A percentile compares a stretch with the other conserved stretches of the same genome.
phyloP scores from a whole-genome alignment of 2,797 vertebrate species.

The Amniataba percoides region DNA sequence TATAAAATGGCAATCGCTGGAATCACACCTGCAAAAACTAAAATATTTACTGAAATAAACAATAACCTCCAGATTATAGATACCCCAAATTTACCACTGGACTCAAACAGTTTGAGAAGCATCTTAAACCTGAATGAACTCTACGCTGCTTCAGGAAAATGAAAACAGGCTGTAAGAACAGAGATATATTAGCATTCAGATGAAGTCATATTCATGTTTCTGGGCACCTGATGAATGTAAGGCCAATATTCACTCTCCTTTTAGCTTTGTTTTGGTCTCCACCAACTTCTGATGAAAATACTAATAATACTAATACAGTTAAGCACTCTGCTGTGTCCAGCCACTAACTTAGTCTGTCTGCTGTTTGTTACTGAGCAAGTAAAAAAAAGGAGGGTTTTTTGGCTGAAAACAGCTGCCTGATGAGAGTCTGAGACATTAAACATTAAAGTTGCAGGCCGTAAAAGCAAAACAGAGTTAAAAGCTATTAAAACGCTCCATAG shows the following conservation, averaged over 20 bases:
- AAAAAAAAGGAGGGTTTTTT: neutral
- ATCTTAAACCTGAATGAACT: neutral
- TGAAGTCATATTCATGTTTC: neutral
- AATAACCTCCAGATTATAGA: neutral
- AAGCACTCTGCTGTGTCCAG: neutral
- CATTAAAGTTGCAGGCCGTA: neutral
- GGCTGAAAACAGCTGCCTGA: neutral
- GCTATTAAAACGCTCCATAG: neutral
- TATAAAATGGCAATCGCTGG: neutral
- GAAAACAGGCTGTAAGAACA: neutral
- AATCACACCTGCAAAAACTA: too few relatives aligned
- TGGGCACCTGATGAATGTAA: neutral
- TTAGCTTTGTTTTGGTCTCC: slow-evolving; percentile 8
- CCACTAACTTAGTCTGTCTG: neutral
- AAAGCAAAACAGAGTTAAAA: slow-evolving; percentile 7
- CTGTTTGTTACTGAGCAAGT: neutral
- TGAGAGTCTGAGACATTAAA: neutral
- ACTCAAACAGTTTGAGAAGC: neutral
- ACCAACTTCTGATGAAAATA: neutral
- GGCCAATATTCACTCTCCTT: neutral
- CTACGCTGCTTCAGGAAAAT: neutral
- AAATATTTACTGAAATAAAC: neutral
- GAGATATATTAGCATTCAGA: neutral
- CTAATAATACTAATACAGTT: too few relatives aligned
- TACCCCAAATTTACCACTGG: neutral